phyloP scores from a whole-genome alignment of 2,113 vertebrate species.

The Perccottus glenii region DNA sequence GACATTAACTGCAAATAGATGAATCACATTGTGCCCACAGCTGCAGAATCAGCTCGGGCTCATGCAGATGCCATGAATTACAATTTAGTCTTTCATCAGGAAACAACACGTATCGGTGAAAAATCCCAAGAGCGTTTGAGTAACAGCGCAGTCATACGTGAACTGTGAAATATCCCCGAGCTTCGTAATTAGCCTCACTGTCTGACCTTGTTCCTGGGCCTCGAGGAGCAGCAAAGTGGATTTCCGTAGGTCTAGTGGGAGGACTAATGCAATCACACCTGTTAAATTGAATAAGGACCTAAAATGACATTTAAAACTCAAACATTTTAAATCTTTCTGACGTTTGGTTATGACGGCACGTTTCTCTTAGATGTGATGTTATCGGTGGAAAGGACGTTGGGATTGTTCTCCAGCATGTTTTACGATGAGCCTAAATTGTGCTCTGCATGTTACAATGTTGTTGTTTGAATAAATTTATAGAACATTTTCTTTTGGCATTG shows the following conservation, averaged over 20 bases:
- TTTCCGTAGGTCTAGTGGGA: conserved; percentile 18
- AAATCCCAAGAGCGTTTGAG: conserved; percentile 5
- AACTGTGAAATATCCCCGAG: conserved; percentile 17
- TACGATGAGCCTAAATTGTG: too few relatives aligned
- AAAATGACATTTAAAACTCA: conserved; percentile 21
- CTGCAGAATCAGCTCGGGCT: not conserved
- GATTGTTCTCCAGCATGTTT: too few relatives aligned
- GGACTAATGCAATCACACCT: conserved; percentile 24
- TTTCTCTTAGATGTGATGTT: too few relatives aligned
- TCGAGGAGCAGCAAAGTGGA: conserved; percentile 22
- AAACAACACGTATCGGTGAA: not conserved
- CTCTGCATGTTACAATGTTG: too few relatives aligned
- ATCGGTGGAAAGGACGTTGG: too few relatives aligned
- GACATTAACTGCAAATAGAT: not conserved
- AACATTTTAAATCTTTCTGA: too few relatives aligned
- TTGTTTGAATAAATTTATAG: too few relatives aligned
- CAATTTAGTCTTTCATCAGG: not conserved
- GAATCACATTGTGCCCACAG: not conserved
- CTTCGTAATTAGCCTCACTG: conserved; percentile 31
- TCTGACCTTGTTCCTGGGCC: conserved; percentile 27
- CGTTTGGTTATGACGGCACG: too few relatives aligned
- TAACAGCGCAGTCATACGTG: not conserved
- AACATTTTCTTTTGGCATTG: too few relatives aligned
- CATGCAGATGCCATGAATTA: conserved; percentile 5
- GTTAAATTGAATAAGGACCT: conserved; percentile 27